Base-by-base conservation (phyloP, 2,797 vertebrate genomes). In the Eulemur albifrons region DNA sequence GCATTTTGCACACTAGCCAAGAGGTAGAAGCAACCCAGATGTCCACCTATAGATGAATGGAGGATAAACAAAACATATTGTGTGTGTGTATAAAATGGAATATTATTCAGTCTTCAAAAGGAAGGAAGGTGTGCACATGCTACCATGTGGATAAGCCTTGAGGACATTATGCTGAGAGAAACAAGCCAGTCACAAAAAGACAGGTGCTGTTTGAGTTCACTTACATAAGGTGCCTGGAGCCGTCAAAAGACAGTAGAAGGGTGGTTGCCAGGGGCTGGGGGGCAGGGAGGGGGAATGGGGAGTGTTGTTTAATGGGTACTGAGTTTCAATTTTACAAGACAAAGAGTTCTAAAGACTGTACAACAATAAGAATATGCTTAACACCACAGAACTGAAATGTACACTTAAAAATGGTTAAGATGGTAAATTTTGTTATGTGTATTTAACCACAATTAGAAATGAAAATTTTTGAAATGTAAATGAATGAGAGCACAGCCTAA, bases 261-360 rank as follows among this genome's bases (percentile, higher is more conserved):
- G 38, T 8, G 5, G 32, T 4, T 59, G 12, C 25, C 52, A 50
- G 23, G n/a, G 17, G 1, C 7, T 10, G 6, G 21, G 21, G 14
- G 14, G 5, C 5, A 4, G 21, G 0, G 5, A 23, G 9, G 6
- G 1, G 9, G 5, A 25, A 4, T 40, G 11, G 17, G 9, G 32
- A 30, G 18, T 54, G 23, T n/a, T 40, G 48, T 40, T 40, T 43
- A 43, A 57, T 10, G 30, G 7, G 21, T 14, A 7, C 9, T 45
- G 30, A 54, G 20, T 21, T 61, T 43, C n/a, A 38, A 2, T 63
- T 50, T 63, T 38, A 72, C 0, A 50, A 73, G 30, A 48, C 38
- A 32, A n/a, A 52, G 20, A 27, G n/a, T 63, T 52, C 10, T 11
- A 12, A 79, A 59, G 40, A 13, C 35, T 25, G 48, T 2, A 20